These are phyloP conservation scores for Drosophila melanocephala DNA, from an alignment of 2,888 invertebrate species.

Conservation along the genomic window DNA sequence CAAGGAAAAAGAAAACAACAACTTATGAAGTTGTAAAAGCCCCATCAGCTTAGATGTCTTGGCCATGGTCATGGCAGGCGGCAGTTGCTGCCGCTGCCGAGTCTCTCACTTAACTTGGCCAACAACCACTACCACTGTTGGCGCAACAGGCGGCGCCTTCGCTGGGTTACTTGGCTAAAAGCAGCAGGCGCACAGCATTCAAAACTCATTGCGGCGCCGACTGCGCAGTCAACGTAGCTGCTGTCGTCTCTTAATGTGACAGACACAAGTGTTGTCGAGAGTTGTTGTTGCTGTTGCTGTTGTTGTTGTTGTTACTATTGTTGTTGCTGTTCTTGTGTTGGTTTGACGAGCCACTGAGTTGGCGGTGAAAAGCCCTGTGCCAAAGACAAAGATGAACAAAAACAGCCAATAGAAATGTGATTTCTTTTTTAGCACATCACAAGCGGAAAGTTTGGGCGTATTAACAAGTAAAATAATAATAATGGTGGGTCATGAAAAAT, in stretches of 20 bases:
- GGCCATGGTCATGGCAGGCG: constrained; percentile 66
- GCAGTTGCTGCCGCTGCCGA: constrained; percentile 18
- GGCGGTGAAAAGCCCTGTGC: background rate
- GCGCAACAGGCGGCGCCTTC: constrained; percentile 75
- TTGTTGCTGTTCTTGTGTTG: constrained; percentile 3
- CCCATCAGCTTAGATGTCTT: constrained; percentile 60
- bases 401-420: constrained; percentile 3
- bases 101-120: constrained; percentile 33
- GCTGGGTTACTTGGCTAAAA: constrained; percentile 65
- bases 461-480: background rate
- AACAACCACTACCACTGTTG: constrained; percentile 28
- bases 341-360: constrained; percentile 29
- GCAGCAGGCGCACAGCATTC: constrained; percentile 76
- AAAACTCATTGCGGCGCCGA: constrained; percentile 16
- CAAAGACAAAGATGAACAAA: constrained; percentile 21
- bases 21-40: constrained; percentile 74
- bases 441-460: background rate
- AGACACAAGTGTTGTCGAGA: constrained; percentile 45
- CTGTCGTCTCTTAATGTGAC: constrained; percentile 62
- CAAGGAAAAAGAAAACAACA: constrained; percentile 21
- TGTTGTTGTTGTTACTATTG: constrained; percentile 8
- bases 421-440: background rate
- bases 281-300: constrained; percentile 17
- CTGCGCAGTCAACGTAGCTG: constrained; percentile 14
- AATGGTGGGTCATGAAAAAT: background rate